Evolutionary conservation across 2,888 invertebrate genomes (phyloP).

Genomic region (Notodonta dromedarius): DNA sequence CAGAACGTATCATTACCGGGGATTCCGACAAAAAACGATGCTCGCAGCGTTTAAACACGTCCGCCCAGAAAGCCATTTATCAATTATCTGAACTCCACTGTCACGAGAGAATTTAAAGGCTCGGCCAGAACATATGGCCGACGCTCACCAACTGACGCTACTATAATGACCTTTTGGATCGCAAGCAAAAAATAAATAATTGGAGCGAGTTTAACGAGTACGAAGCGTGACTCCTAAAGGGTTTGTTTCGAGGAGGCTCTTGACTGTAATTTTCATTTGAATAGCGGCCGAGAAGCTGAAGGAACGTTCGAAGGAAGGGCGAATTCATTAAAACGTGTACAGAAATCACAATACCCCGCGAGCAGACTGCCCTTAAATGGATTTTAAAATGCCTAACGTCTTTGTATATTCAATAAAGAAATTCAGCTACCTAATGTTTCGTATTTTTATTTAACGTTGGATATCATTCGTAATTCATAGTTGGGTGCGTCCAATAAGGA

Average conservation of each 20-base stretch:
- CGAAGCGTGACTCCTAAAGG: conserved; percentile 77
- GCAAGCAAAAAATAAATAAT: conserved; percentile 76
- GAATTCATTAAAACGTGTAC: conserved; percentile 78
- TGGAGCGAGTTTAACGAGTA: conserved; percentile 76
- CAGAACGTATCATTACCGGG: conserved; percentile 79
- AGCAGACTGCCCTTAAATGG: conserved; percentile 62
- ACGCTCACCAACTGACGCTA: conserved; percentile 79
- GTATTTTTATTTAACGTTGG: conserved; percentile 3
- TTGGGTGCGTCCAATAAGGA: neutral
- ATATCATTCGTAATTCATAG: neutral
- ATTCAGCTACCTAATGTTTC: neutral
- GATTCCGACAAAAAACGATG: conserved; percentile 72
- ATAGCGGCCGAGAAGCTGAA: conserved; percentile 70
- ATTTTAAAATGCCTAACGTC: conserved; percentile 55
- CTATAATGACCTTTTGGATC: conserved; percentile 72
- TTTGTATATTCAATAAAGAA: conserved; percentile 20
- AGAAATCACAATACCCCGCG: conserved; percentile 71
- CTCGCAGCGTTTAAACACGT: conserved; percentile 76
- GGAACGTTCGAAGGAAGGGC: conserved; percentile 69
- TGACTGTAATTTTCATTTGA: conserved; percentile 79
- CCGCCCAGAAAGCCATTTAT: conserved; percentile 77
- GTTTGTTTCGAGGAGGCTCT: conserved; percentile 76
- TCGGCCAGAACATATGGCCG: conserved; percentile 71
- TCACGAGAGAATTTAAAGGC: conserved; percentile 74
- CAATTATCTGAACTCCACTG: conserved; percentile 77